Evolutionary conservation across 2,797 vertebrate genomes (phyloP).

Genomic region (Crenichthys baileyi): DNA sequence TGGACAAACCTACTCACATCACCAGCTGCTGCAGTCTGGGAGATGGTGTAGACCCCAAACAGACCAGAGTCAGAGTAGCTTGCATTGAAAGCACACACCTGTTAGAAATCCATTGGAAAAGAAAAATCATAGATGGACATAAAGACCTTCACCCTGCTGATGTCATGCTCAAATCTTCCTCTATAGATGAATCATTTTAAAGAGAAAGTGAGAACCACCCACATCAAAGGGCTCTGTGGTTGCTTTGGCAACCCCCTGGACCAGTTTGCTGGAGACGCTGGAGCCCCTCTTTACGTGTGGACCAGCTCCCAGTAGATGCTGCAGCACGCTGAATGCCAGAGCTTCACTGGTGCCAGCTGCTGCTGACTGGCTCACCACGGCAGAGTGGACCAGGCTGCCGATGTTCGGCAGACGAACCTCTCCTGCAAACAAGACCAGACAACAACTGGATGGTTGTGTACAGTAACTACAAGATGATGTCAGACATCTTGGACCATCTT

Average conservation of each 20-base stretch:
- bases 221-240: slow-evolving; percentile 90
- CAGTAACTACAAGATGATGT: not conserved
- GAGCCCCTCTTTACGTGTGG: slow-evolving; percentile 91
- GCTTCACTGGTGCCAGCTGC: slow-evolving; percentile 80
- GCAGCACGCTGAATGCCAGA: slow-evolving; percentile 89
- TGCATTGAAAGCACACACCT: slow-evolving; percentile 91
- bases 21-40: slow-evolving; percentile 80
- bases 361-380: slow-evolving; percentile 87
- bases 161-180: not conserved
- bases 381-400: slow-evolving; percentile 86
- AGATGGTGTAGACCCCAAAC: slow-evolving; percentile 92
- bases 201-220: slow-evolving; percentile 67
- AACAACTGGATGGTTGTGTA: not conserved
- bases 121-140: not conserved
- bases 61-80: slow-evolving; percentile 94
- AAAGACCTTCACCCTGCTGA: not conserved
- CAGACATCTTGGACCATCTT: too few relatives aligned
- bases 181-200: not conserved
- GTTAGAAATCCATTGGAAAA: slow-evolving; percentile 6
- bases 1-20: slow-evolving; percentile 82
- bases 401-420: slow-evolving; percentile 84
- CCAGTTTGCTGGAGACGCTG: slow-evolving; percentile 81
- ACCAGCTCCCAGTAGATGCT: slow-evolving; percentile 91
- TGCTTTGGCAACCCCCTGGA: slow-evolving; percentile 84
- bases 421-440: slow-evolving; percentile 71